A percentile compares a stretch with the other conserved stretches of the same genome.
Conservation (phyloP, 2,888 invertebrate species). For the Sarcophaga subvicina region DNA sequence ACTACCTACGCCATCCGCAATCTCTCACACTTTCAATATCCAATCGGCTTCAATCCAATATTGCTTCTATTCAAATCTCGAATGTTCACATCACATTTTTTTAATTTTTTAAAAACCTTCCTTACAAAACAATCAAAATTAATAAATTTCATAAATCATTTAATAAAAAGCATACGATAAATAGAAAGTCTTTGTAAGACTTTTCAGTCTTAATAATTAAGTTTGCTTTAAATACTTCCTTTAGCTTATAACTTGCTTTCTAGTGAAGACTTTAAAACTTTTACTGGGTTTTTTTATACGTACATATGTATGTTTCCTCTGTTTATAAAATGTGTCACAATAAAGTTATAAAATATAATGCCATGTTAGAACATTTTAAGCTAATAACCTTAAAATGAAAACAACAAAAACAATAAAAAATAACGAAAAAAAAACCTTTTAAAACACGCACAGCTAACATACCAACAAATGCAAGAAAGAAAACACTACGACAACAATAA, state of each 20-base stretch:
- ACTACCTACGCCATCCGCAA: too few species aligned
- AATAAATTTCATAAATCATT: too few species aligned
- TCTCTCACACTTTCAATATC: too few species aligned
- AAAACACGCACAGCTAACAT: slow-evolving; percentile 62
- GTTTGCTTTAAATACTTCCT: slow-evolving; percentile 32
- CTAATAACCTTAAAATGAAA: slow-evolving; percentile 63
- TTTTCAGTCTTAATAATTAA: not conserved
- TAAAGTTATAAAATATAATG: slow-evolving; percentile 66
- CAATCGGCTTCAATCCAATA: too few species aligned
- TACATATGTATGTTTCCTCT: not conserved
- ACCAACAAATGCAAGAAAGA: slow-evolving; percentile 43
- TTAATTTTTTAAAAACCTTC: too few species aligned
- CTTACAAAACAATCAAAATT: too few species aligned
- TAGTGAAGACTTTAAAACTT: not conserved
- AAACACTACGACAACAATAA: slow-evolving; percentile 2
- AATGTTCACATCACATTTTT: too few species aligned
- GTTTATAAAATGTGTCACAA: slow-evolving; percentile 60
- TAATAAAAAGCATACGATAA: too few species aligned
- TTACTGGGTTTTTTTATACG: not conserved
- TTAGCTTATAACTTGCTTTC: slow-evolving; percentile 27
- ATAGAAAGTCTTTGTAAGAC: not conserved
- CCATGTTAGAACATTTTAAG: slow-evolving; percentile 62
- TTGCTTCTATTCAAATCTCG: too few species aligned
- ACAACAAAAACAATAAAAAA: slow-evolving; percentile 4
- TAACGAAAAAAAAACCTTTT: slow-evolving; percentile 5